phyloP scores from a whole-genome alignment of 2,888 invertebrate genomes.

The Philereme transversata region DNA sequence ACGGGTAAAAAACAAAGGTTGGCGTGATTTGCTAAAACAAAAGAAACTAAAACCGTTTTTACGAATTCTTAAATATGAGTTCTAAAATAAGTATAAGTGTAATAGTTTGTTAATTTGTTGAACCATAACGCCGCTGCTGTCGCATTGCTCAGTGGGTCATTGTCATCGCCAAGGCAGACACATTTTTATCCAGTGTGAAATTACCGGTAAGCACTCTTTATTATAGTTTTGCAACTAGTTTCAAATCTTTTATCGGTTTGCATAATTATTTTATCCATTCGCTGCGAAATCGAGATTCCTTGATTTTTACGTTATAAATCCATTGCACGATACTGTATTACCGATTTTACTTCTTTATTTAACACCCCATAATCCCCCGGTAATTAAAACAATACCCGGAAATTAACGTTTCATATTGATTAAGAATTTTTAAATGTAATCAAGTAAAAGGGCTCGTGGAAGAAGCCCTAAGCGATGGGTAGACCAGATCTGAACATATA shows the following conservation, averaged over 20 bases:
- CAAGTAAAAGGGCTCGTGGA: too few species aligned
- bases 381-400: too few species aligned
- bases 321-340: slow-evolving; percentile 19
- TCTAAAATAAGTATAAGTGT: background rate
- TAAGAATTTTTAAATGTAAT: too few species aligned
- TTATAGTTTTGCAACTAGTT: slow-evolving; percentile 67
- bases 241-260: slow-evolving; percentile 60
- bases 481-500: too few species aligned
- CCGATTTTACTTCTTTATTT: too few species aligned
- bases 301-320: slow-evolving; percentile 35
- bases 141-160: slow-evolving; percentile 68
- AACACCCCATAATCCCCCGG: too few species aligned
- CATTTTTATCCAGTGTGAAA: slow-evolving; percentile 70
- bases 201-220: slow-evolving; percentile 69
- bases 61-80: too few species aligned
- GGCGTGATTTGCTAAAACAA: too few species aligned
- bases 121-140: slow-evolving; percentile 32
- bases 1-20: too few species aligned
- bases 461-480: too few species aligned
- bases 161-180: slow-evolving; percentile 65
- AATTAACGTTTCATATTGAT: too few species aligned
- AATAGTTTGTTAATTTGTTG: slow-evolving; percentile 13
- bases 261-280: slow-evolving; percentile 60
- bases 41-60: too few species aligned
- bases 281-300: slow-evolving; percentile 44